A percentile compares a stretch with the other conserved stretches of the same genome.
Conservation (phyloP, 2,797 vertebrate genomes). For the Notolepis coatsorum region DNA sequence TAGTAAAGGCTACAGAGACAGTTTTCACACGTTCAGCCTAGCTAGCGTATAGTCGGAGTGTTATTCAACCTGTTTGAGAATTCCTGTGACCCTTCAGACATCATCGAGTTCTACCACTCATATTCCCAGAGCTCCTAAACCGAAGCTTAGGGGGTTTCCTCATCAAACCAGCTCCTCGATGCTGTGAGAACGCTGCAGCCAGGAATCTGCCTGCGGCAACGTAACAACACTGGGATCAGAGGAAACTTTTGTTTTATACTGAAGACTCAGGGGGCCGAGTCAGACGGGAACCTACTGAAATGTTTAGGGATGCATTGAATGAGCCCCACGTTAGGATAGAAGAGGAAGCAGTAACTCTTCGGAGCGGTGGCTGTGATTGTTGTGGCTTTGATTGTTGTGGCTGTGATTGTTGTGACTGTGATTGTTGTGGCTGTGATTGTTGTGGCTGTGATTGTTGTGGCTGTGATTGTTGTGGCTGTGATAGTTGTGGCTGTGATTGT, state of each 20-base stretch:
- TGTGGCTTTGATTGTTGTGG: too few species aligned
- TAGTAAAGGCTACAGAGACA: too few species aligned
- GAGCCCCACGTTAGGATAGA: conserved; percentile 25
- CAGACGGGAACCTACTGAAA: conserved; percentile 29
- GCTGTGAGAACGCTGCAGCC: neutral
- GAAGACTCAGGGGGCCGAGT: conserved; percentile 22
- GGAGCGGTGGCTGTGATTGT: too few species aligned
- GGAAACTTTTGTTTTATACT: conserved; percentile 16
- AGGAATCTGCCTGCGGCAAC: conserved; percentile 24
- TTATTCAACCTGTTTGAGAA: conserved; percentile 32
- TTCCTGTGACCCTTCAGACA: neutral
- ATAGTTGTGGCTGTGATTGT: too few species aligned
- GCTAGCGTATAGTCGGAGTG: conserved; percentile 24
- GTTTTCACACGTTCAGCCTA: too few species aligned
- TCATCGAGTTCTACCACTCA: too few species aligned
- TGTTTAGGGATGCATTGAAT: conserved; percentile 22
- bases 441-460: too few species aligned
- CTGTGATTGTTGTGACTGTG: too few species aligned
- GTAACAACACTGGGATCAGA: conserved; percentile 34
- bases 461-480: too few species aligned
- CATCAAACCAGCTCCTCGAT: conserved; percentile 24
- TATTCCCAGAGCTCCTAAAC: too few species aligned
- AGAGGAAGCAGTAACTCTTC: conserved; percentile 25
- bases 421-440: too few species aligned
- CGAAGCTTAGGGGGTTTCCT: conserved; percentile 2